phyloP scores from a whole-genome alignment of 1,140 invertebrate species.

The Heliconius hewitsoni region DNA sequence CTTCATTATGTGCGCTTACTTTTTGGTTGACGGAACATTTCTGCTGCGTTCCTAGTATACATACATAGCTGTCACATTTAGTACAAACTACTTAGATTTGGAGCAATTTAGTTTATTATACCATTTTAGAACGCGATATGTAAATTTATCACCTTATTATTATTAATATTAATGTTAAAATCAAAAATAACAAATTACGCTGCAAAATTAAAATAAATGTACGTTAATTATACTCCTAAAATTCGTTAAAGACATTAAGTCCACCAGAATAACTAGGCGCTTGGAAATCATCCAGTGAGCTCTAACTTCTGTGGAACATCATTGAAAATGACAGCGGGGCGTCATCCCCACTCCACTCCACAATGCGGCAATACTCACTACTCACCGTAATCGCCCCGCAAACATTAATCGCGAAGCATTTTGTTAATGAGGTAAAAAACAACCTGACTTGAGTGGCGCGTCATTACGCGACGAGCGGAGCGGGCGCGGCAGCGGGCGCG shows the following conservation, averaged over 20 bases:
- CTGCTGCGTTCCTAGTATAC: constrained; percentile 30
- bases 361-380: constrained; percentile 47
- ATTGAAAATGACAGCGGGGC: constrained; percentile 38
- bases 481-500: constrained; percentile 45
- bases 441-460: constrained; percentile 57
- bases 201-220: background rate
- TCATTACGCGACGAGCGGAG: constrained; percentile 57
- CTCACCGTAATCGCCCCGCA: constrained; percentile 54
- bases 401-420: constrained; percentile 65
- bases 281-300: constrained; percentile 32
- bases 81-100: background rate
- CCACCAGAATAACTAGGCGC: constrained; percentile 13
- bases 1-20: constrained; percentile 42
- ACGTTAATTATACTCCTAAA: background rate
- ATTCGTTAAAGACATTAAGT: background rate
- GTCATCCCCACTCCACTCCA: constrained; percentile 31
- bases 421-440: constrained; percentile 77
- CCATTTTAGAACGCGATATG: background rate
- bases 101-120: background rate
- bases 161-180: background rate
- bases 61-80: constrained; percentile 23
- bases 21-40: constrained; percentile 40
- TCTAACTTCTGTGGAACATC: constrained; percentile 35
- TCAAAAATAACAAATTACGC: background rate
- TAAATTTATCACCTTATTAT: too few relatives aligned